Base-by-base conservation (phyloP, 2,888 invertebrate genomes). In the Amiota communis region DNA sequence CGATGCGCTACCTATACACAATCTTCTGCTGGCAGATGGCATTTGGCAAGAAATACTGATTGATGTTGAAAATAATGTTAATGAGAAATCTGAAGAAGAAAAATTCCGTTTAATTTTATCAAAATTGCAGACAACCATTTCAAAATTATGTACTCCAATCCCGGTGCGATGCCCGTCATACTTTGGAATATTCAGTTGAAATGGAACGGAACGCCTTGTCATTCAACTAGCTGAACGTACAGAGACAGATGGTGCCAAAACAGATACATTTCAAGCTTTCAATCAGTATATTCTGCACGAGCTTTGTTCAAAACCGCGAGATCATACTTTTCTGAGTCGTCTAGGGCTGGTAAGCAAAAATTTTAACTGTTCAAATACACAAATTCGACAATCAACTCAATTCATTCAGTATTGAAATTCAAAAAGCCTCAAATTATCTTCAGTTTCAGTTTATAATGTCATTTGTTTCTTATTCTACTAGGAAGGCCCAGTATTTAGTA, bases 1-100 rank as follows among this genome's bases (percentile, higher is more conserved):
- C 88, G 99, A 99, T 92, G 98, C 98, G 1, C 89, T 99, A 53
- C 99, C 99, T 0, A 93, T 99, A 77, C 98, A 99, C 87, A 98
- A 98, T 88, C 96, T 99, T 89, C 94, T 96, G 90, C 94, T 93
- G 91, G 94, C 93, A 9, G 90, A 92, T 71, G 94, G 82, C 0
- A 48, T 79, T 11, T 99, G 98, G 96, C 91, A 94, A 76, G 99
- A 99, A 91, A 91, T 99, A 36, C 91, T 98, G 53, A 92, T 99
- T 72, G 98, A 98, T 88, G 87, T 95, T n/a, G 93, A n/a, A n/a
- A n/a, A n/a, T n/a, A n/a, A n/a, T n/a, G n/a, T n/a, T n/a, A n/a
- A 36, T 2, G 81, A 87, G 8, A 85, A 88, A 23, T 61, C 61
- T 56, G 90, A 91, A 3, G 0, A 51, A 0, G 23, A 68, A 0